These are phyloP conservation scores for Drosophila ironensis DNA, from an alignment of 1,140 invertebrate species.

Conservation along the genomic window DNA sequence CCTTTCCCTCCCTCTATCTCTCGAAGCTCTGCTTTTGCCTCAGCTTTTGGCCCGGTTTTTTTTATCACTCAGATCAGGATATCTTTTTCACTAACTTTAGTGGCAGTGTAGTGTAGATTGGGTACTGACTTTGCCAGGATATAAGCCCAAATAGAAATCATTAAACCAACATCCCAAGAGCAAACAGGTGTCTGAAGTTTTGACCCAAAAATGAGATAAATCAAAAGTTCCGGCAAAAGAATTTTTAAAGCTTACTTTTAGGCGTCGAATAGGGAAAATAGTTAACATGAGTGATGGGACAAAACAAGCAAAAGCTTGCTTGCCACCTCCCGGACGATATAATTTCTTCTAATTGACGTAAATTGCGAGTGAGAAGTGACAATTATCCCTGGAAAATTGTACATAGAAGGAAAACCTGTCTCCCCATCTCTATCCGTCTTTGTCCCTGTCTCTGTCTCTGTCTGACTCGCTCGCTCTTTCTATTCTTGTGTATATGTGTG, in stretches of 20 bases:
- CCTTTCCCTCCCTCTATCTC: not conserved
- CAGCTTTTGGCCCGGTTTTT: constrained; percentile 18
- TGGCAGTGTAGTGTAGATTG: constrained; percentile 15
- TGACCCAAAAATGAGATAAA: too few relatives aligned
- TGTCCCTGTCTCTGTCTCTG: not conserved
- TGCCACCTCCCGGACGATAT: too few relatives aligned
- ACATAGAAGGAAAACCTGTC: constrained; percentile 16
- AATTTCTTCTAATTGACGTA: not conserved
- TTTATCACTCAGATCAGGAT: not conserved
- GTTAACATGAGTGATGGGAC: too few relatives aligned
- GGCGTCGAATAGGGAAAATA: too few relatives aligned
- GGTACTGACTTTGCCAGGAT: constrained; percentile 34
- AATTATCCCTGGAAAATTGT: constrained; percentile 25
- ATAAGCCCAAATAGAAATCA: constrained; percentile 6
- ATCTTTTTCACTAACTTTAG: constrained; percentile 6
- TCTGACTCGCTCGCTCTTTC: not conserved
- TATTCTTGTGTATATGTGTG: not conserved
- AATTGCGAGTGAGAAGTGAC: constrained; percentile 28
- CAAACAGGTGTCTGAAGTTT: too few relatives aligned
- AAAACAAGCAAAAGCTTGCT: not conserved
- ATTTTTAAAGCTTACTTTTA: too few relatives aligned
- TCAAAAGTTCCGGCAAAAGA: too few relatives aligned
- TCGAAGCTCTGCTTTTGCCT: constrained; percentile 25
- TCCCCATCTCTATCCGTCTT: not conserved
- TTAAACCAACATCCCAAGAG: too few relatives aligned